Conservation (phyloP, 2,113 vertebrate species). For the Trichomycterus rosablanca region DNA sequence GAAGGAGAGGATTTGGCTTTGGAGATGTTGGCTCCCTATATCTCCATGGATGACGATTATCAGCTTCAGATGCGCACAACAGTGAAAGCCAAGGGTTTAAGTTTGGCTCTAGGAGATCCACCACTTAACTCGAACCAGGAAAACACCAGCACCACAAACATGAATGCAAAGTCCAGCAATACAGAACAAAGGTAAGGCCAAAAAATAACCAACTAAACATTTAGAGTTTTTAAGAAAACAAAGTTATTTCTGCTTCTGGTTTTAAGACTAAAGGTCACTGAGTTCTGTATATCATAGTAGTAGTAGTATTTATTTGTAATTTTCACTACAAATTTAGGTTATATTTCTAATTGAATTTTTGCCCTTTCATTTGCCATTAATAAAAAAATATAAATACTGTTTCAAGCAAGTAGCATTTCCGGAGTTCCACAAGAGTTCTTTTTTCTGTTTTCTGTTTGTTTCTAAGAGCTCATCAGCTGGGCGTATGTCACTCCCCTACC, state of each 20-base stretch:
- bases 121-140: not conserved
- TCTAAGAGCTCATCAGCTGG: conserved; percentile 72
- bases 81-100: conserved; percentile 55
- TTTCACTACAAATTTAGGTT: too few species aligned
- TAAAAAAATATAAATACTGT: too few species aligned
- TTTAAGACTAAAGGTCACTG: too few species aligned
- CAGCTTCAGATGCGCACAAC: conserved; percentile 81
- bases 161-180: not conserved
- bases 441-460: conserved; percentile 30
- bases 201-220: too few species aligned
- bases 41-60: conserved; percentile 97
- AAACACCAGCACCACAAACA: not conserved
- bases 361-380: too few species aligned
- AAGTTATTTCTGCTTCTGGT: too few species aligned
- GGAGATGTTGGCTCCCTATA: conserved; percentile 97
- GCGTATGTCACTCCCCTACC: conserved; percentile 76
- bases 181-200: conserved; percentile 9
- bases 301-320: too few species aligned
- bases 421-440: too few species aligned
- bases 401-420: too few species aligned
- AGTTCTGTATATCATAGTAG: too few species aligned
- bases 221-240: too few species aligned
- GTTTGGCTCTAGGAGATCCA: not conserved
- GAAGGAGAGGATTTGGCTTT: conserved; percentile 79
- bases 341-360: too few species aligned